Evolutionary conservation across 2,888 invertebrate genomes (phyloP).

Genomic region (Volucella inanis): DNA sequence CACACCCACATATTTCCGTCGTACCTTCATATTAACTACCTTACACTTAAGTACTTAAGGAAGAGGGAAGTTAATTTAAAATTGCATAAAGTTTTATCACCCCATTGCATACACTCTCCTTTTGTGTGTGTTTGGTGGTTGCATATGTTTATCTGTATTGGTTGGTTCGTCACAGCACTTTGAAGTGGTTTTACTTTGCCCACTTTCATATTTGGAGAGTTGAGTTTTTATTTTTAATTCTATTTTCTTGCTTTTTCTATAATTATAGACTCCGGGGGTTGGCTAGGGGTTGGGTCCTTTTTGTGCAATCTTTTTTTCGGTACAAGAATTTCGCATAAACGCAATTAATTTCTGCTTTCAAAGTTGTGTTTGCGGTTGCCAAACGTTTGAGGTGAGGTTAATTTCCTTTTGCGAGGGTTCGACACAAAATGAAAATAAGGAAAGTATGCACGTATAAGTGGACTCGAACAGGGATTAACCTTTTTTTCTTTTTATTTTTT

Average conservation of each 20-base stretch:
- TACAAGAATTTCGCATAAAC: conserved; percentile 38
- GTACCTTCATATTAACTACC: conserved; percentile 63
- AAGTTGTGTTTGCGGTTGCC: conserved; percentile 33
- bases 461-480: neutral
- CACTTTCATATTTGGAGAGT: conserved; percentile 31
- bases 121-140: too few species aligned
- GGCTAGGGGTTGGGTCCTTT: conserved; percentile 11
- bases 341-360: conserved; percentile 59
- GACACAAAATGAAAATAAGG: conserved; percentile 12
- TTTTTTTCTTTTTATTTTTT: too few species aligned
- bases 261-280: conserved; percentile 5
- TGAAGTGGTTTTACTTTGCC: conserved; percentile 62
- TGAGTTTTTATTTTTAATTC: conserved; percentile 12
- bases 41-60: conserved; percentile 71
- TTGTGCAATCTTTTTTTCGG: conserved; percentile 22
- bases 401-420: conserved; percentile 35
- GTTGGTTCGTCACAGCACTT: conserved; percentile 24
- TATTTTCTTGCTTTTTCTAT: neutral
- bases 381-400: conserved; percentile 29
- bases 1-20: conserved; percentile 49
- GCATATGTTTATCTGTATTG: conserved; percentile 1
- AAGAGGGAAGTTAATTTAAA: conserved; percentile 73
- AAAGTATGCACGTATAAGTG: conserved; percentile 5
- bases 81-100: conserved; percentile 64
- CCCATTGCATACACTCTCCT: too few species aligned